These are phyloP conservation scores for Pseudococcus longispinus DNA, from an alignment of 2,888 invertebrate genomes.

Conservation along the genomic window DNA sequence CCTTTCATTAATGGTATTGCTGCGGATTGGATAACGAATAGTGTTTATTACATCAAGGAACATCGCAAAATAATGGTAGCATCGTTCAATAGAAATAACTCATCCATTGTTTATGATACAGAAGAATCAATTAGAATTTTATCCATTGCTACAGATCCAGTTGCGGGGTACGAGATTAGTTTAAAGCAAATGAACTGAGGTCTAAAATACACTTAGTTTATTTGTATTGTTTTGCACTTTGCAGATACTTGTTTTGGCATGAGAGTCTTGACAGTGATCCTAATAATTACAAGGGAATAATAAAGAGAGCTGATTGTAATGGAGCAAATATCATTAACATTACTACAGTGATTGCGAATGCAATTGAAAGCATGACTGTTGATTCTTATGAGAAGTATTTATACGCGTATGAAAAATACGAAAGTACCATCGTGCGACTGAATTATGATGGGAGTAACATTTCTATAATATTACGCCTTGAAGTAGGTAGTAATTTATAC, in stretches of 20 bases:
- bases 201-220: not conserved
- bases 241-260: constrained; percentile 63
- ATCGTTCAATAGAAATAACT: constrained; percentile 65
- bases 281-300: constrained; percentile 59
- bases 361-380: constrained; percentile 69
- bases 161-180: constrained; percentile 59
- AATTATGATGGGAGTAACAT: constrained; percentile 66
- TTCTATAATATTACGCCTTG: constrained; percentile 63
- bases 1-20: not conserved
- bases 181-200: not conserved
- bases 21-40: constrained; percentile 77
- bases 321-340: constrained; percentile 65
- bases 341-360: constrained; percentile 63
- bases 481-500: constrained; percentile 58
- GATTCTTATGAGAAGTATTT: constrained; percentile 69
- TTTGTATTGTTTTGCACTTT: constrained; percentile 56
- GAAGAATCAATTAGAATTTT: constrained; percentile 66
- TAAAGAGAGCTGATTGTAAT: constrained; percentile 66
- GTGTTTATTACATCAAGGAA: constrained; percentile 72
- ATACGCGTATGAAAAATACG: constrained; percentile 77
- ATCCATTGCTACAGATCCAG: constrained; percentile 72
- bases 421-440: constrained; percentile 66
- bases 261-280: constrained; percentile 61
- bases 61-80: constrained; percentile 64
- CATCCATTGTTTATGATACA: constrained; percentile 60